Conservation (phyloP, 2,888 invertebrate genomes). For the Chrysodeixis includens region DNA sequence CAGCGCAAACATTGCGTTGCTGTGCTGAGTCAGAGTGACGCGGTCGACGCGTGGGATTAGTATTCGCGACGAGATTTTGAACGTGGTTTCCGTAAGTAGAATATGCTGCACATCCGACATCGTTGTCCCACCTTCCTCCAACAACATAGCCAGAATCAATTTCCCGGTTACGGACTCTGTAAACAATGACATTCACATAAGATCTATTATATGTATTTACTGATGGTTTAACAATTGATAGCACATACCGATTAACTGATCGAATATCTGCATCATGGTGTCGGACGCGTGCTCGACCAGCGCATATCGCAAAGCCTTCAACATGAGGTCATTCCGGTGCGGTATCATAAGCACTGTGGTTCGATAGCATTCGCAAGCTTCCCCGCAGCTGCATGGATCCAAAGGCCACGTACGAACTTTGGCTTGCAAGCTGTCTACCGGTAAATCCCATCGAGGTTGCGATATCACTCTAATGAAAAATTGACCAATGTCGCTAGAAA, state of each 20-base stretch:
- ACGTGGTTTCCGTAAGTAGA: conserved; percentile 70
- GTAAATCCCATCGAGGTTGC: conserved; percentile 81
- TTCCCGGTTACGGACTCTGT: conserved; percentile 79
- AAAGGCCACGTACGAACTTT: conserved; percentile 77
- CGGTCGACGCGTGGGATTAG: conserved; percentile 71
- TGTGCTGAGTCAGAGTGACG: conserved; percentile 73
- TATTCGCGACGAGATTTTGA: conserved; percentile 71
- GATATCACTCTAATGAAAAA: conserved; percentile 81
- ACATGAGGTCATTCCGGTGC: conserved; percentile 81
- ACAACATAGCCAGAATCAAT: conserved; percentile 76
- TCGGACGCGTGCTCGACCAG: conserved; percentile 79
- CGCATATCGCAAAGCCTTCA: conserved; percentile 79
- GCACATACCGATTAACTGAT: conserved; percentile 76
- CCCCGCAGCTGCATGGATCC: conserved; percentile 81
- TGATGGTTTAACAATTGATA: not conserved
- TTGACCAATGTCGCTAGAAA: conserved; percentile 78
- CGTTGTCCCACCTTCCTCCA: conserved; percentile 79
- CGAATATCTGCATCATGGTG: conserved; percentile 79
- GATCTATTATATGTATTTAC: no score
- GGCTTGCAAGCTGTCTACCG: conserved; percentile 77
- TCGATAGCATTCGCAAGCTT: conserved; percentile 81
- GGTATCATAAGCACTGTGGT: conserved; percentile 78
- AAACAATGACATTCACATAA: conserved; percentile 44
- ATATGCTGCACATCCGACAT: conserved; percentile 79
- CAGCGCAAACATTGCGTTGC: conserved; percentile 67